Conservation (phyloP, 2,797 vertebrate genomes). For the Arrhamphus sclerolepis region DNA sequence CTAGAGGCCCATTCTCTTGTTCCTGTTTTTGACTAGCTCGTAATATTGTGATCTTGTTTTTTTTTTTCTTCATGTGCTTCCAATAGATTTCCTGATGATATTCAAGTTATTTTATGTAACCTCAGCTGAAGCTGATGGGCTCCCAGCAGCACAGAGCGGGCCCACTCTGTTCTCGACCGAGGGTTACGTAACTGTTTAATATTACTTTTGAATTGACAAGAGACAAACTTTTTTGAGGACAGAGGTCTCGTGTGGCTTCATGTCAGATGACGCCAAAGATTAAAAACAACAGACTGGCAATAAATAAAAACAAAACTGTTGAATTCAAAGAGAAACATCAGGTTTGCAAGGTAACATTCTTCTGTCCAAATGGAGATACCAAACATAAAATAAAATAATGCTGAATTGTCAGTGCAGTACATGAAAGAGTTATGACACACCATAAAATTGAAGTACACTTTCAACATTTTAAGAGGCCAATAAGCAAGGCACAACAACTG, state of each 20-base stretch:
- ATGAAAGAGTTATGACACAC: slow-evolving; percentile 43
- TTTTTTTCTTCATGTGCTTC: slow-evolving; percentile 44
- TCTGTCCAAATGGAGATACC: slow-evolving; percentile 49
- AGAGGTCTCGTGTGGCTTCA: slow-evolving; percentile 53
- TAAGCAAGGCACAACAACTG: slow-evolving; percentile 71
- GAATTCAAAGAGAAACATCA: slow-evolving; percentile 40
- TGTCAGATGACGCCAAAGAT: slow-evolving; percentile 48
- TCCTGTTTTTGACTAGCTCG: slow-evolving; percentile 23
- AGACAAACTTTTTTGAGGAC: slow-evolving; percentile 45
- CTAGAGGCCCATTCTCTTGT: slow-evolving; percentile 34
- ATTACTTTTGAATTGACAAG: slow-evolving; percentile 33
- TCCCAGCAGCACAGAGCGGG: slow-evolving; percentile 31
- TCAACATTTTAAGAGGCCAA: slow-evolving; percentile 51
- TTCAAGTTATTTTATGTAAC: slow-evolving; percentile 53
- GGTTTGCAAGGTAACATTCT: slow-evolving; percentile 49
- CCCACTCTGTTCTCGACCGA: slow-evolving; percentile 45
- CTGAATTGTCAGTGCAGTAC: slow-evolving; percentile 38
- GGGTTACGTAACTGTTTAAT: slow-evolving; percentile 62
- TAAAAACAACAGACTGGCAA: slow-evolving; percentile 44
- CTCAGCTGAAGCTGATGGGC: slow-evolving; percentile 38
- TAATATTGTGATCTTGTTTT: slow-evolving; percentile 20
- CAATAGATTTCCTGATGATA: slow-evolving; percentile 39
- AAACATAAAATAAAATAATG: slow-evolving; percentile 59
- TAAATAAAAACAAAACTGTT: slow-evolving; percentile 54
- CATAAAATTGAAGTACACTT: slow-evolving; percentile 44